Evolutionary conservation across 2,113 vertebrate species (phyloP).

Genomic region (Siphamia tubifer): DNA sequence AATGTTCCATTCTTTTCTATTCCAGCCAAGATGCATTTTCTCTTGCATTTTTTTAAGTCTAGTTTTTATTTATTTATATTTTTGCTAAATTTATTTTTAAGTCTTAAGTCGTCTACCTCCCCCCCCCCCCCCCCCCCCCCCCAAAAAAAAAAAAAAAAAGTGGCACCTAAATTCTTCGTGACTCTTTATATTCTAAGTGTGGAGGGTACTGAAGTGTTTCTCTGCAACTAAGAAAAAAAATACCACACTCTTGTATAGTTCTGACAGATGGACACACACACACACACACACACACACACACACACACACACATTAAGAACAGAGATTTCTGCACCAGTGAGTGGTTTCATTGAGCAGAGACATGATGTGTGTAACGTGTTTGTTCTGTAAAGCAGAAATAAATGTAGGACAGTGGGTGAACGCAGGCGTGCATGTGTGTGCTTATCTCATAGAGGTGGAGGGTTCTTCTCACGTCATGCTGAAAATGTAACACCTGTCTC

Average conservation of each 20-base stretch:
- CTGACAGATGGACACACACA: conserved; percentile 23
- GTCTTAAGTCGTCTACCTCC: too few relatives aligned
- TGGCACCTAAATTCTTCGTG: too few relatives aligned
- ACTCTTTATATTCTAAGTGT: conserved; percentile 23
- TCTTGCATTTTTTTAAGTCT: too few relatives aligned
- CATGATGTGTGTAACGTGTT: conserved; percentile 61
- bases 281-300: too few relatives aligned
- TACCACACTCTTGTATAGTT: conserved; percentile 16
- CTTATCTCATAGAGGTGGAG: conserved; percentile 1
- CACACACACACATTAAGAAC: neutral
- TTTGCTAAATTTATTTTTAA: too few relatives aligned
- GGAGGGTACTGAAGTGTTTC: conserved; percentile 11
- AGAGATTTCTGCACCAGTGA: conserved; percentile 51
- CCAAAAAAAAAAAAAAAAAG: too few relatives aligned
- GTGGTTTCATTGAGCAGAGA: conserved; percentile 53
- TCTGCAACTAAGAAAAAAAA: conserved; percentile 5
- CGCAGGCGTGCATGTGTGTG: conserved; percentile 15
- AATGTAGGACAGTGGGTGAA: conserved; percentile 23
- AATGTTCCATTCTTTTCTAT: too few relatives aligned
- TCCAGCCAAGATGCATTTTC: too few relatives aligned
- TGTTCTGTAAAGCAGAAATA: conserved; percentile 64
- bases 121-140: too few relatives aligned
- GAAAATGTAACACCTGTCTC: conserved; percentile 40
- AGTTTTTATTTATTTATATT: too few relatives aligned
- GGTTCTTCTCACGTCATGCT: conserved; percentile 7